phyloP scores from a whole-genome alignment of 2,797 vertebrate species.

The Pempheris klunzingeri region DNA sequence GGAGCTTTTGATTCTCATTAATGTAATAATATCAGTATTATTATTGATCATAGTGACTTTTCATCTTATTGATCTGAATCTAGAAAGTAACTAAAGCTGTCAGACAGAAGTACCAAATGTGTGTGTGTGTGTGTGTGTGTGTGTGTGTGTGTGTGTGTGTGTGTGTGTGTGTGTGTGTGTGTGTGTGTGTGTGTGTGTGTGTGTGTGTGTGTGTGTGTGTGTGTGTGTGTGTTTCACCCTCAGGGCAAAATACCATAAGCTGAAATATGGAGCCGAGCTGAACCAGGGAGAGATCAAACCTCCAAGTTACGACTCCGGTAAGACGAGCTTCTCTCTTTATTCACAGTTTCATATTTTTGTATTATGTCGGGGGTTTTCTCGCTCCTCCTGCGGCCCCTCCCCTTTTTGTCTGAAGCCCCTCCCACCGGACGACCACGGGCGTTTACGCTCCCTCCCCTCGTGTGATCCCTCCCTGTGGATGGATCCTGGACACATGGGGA shows the following conservation, averaged over 20 bases:
- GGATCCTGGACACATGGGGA: neutral
- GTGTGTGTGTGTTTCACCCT: conserved; percentile 37
- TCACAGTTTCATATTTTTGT: no score
- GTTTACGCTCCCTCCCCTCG: no score
- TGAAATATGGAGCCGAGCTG: conserved; percentile 95
- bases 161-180: neutral
- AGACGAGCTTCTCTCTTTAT: conserved; percentile 60
- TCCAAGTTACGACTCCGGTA: conserved; percentile 96
- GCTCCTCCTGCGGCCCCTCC: no score
- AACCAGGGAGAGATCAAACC: conserved; percentile 95
- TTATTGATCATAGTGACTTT: no score
- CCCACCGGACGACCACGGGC: no score
- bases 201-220: conserved; percentile 6
- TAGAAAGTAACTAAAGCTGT: no score
- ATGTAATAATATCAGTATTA: no score
- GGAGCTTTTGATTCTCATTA: no score
- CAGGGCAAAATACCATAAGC: conserved; percentile 95
- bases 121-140: conserved; percentile 1
- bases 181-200: conserved; percentile 22
- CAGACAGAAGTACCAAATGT: no score
- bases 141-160: conserved; percentile 33
- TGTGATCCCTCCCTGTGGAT: neutral
- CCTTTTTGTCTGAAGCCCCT: no score
- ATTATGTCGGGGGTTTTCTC: no score
- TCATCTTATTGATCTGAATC: no score